A percentile compares a stretch with the other conserved stretches of the same genome.
phyloP scores from a whole-genome alignment of 2,888 invertebrate genomes.

The Mayetiola destructor region DNA sequence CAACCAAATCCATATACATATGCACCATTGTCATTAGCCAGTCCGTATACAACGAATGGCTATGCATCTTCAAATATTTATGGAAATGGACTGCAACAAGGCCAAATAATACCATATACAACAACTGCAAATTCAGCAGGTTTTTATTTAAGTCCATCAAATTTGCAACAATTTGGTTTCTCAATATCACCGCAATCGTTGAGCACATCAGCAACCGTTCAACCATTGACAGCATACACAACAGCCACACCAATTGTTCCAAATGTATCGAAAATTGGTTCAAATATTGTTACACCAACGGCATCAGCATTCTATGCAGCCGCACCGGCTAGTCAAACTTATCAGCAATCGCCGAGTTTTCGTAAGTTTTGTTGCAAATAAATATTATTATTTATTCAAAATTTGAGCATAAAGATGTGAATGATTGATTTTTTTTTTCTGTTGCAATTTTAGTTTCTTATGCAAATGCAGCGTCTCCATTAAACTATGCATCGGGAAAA shows the following conservation, averaged over 20 bases:
- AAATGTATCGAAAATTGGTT: not conserved
- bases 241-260: not conserved
- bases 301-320: not conserved
- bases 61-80: not conserved
- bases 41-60: not conserved
- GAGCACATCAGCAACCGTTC: not conserved
- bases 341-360: not conserved
- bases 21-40: not conserved
- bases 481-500: slow-evolving; percentile 4
- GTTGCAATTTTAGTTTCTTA: not conserved
- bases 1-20: slow-evolving; percentile 9
- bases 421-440: not conserved
- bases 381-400: too few relatives aligned
- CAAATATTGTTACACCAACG: not conserved
- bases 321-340: not conserved
- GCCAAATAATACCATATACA: slow-evolving; percentile 6
- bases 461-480: slow-evolving; percentile 1
- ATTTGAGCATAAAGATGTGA: not conserved
- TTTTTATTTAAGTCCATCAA: not conserved
- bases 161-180: not conserved
- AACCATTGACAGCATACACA: not conserved
- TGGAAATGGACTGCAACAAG: not conserved
- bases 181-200: not conserved
- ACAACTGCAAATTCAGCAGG: not conserved
- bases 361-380: not conserved